Evolutionary conservation across 92 coral and sea anemone genomes (phyloP).

Genomic region (Palythoa grandis): DNA sequence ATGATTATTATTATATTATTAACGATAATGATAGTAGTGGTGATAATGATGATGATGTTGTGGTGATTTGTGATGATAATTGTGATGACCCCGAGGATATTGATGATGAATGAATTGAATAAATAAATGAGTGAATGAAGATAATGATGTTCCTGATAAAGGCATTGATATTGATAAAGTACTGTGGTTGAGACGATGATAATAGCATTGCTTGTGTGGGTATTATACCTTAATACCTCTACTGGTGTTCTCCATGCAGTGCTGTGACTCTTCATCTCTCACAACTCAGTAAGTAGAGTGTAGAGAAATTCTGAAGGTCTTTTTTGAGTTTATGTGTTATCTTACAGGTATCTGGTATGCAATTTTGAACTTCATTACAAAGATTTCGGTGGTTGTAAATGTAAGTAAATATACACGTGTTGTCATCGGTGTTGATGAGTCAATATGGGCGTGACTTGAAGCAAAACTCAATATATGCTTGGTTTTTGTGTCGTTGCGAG

Average conservation of each 20-base stretch:
- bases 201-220: neutral
- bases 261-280: neutral
- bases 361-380: conserved; percentile 89
- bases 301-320: neutral
- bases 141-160: too few relatives aligned
- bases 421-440: neutral
- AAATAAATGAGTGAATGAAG: too few relatives aligned
- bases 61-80: neutral
- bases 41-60: neutral
- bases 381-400: conserved; percentile 92
- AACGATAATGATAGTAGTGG: neutral
- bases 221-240: neutral
- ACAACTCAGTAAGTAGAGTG: neutral
- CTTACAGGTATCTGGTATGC: conserved; percentile 92
- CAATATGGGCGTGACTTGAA: too few relatives aligned
- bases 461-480: neutral
- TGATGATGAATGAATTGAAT: too few relatives aligned
- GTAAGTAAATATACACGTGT: conserved; percentile 61
- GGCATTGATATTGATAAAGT: too few relatives aligned
- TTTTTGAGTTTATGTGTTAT: neutral
- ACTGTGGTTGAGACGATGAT: too few relatives aligned
- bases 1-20: too few relatives aligned
- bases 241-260: neutral
- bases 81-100: neutral
- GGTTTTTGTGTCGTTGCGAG: neutral